These are phyloP conservation scores for Melanotaenia boesemani DNA, from an alignment of 2,797 vertebrate genomes.

Conservation along the genomic window DNA sequence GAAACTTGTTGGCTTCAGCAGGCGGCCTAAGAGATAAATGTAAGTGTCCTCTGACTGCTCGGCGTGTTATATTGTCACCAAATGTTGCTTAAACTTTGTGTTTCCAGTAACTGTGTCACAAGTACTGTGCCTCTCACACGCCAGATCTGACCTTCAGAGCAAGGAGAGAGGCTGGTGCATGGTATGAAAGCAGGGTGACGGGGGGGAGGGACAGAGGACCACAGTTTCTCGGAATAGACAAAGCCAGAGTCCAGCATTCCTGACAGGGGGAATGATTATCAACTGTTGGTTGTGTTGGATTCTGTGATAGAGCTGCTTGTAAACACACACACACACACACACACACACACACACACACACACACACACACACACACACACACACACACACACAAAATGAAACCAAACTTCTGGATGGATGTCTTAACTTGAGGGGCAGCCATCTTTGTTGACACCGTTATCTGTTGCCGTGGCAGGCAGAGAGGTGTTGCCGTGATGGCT, in stretches of 20 bases:
- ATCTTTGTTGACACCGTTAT: constrained; percentile 77
- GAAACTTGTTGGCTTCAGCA: neutral
- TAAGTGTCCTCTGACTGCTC: neutral
- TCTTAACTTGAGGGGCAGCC: constrained; percentile 38
- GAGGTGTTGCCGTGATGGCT: constrained; percentile 80
- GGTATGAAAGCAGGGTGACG: constrained; percentile 78
- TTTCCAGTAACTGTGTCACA: constrained; percentile 58
- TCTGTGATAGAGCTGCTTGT: neutral
- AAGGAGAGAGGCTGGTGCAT: constrained; percentile 78
- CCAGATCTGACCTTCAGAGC: constrained; percentile 83
- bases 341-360: neutral
- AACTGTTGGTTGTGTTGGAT: constrained; percentile 48
- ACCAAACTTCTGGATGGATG: constrained; percentile 22
- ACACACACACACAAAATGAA: neutral
- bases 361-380: neutral
- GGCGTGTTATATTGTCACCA: neutral
- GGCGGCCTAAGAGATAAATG: constrained; percentile 13
- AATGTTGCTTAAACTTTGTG: constrained; percentile 31
- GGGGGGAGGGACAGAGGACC: constrained; percentile 63
- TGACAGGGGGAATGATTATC: constrained; percentile 66
- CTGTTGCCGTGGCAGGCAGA: constrained; percentile 70
- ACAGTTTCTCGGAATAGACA: constrained; percentile 85
- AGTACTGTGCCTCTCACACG: constrained; percentile 66
- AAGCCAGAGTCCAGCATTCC: constrained; percentile 82
- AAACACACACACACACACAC: neutral